These are phyloP conservation scores for Magallana nippona DNA, from an alignment of 2,888 invertebrate species.

Conservation along the genomic window DNA sequence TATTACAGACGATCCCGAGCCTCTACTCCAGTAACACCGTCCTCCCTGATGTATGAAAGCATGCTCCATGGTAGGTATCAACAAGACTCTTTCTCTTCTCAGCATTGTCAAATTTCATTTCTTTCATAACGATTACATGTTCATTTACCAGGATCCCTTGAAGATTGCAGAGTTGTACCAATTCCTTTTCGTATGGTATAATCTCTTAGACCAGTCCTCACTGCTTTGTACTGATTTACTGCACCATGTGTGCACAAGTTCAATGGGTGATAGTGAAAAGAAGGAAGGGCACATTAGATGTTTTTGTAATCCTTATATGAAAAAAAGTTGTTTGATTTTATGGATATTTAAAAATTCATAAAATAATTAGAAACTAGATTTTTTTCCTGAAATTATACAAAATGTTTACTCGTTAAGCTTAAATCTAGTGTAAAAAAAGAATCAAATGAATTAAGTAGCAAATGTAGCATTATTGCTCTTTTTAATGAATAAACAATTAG, in stretches of 20 bases:
- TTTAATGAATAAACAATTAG: too few relatives aligned
- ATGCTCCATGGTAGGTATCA: constrained; percentile 64
- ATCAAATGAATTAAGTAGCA: too few relatives aligned
- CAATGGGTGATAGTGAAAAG: not conserved
- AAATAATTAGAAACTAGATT: too few relatives aligned
- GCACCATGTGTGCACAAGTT: constrained; percentile 35
- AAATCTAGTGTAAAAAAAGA: too few relatives aligned
- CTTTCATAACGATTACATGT: not conserved
- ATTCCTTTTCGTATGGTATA: constrained; percentile 19
- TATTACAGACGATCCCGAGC: constrained; percentile 45
- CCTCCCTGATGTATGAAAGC: constrained; percentile 64
- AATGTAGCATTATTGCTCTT: too few relatives aligned
- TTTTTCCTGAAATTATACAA: too few relatives aligned
- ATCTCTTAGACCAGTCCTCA: not conserved
- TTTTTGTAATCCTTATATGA: too few relatives aligned
- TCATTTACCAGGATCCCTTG: constrained; percentile 5
- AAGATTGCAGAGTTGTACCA: constrained; percentile 11
- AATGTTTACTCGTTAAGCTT: too few relatives aligned
- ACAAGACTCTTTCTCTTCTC: not conserved
- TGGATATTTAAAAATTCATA: too few relatives aligned
- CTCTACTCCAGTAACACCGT: constrained; percentile 63
- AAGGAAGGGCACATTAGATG: too few relatives aligned
- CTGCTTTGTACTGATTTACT: constrained; percentile 2
- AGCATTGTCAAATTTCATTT: not conserved
- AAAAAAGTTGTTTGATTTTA: too few relatives aligned